Evolutionary conservation across 2,113 vertebrate genomes (phyloP).

Genomic region (Pelodiscus sinensis): DNA sequence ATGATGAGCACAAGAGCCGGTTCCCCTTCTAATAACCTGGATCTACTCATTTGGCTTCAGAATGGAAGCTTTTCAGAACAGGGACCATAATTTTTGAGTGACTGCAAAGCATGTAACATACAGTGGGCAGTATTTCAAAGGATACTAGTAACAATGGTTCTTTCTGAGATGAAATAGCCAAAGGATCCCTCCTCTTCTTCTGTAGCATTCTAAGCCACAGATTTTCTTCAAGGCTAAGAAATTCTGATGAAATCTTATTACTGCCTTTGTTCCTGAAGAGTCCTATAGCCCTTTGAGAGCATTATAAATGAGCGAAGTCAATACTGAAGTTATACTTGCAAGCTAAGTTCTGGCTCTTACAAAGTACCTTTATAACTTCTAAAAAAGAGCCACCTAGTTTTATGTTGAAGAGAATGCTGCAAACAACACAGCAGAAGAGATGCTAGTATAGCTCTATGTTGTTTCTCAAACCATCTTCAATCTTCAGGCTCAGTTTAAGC

Average conservation of each 20-base stretch:
- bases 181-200: background rate
- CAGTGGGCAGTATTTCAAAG: background rate
- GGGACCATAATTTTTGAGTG: background rate
- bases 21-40: background rate
- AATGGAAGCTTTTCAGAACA: background rate
- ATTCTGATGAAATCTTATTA: background rate
- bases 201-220: background rate
- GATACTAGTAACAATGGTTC: too few relatives aligned
- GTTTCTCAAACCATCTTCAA: background rate
- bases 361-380: background rate
- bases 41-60: background rate
- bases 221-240: background rate
- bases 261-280: background rate
- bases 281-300: background rate
- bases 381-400: background rate
- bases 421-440: background rate
- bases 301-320: background rate
- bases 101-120: background rate
- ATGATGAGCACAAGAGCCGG: background rate
- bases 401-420: background rate
- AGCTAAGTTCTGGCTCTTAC: background rate
- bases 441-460: background rate
- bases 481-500: too few relatives aligned
- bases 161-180: too few relatives aligned
- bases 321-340: background rate